Evolutionary conservation across 1,140 invertebrate species (phyloP), one percentile per base, ranked within the genome.

Genomic region (Nymphalis io): DNA sequence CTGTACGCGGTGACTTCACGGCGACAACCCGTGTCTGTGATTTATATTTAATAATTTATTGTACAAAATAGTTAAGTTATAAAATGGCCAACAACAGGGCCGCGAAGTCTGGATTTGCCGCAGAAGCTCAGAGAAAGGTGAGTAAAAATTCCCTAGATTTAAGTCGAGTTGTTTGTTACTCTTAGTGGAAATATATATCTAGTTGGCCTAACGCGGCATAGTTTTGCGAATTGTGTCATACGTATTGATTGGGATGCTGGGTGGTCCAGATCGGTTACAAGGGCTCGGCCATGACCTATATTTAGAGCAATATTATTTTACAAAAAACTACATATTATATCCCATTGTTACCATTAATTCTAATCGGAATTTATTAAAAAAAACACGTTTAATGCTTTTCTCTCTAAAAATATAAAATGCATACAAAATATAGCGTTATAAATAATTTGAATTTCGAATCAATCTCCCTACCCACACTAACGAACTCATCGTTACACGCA

Each of bases 41-140:
- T 91, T 88, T 85, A 33, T 87, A 82, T 81, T 83, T 83, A 86
- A 80, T 85, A 83, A 55, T 77, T 85, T 81, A 87, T 79, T 78
- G 75, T 81, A 86, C 61, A 79, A 83, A 81, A 82, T 83, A 85
- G 71, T 83, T 88, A 55, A 85, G 82, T 88, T 86, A 60, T 57
- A 79, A 81, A 81, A 98, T 98, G 96, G 96, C 96, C 74, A 95
- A 93, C 88, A 96, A 97, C 93, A 93, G 97, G 91, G 97, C 97
- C 83, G 93, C 97, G 44, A 98, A 98, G 92, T 97, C 96, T 88
- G 97, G 97, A 95, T 97, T 98, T 92, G 97, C 97, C 71, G 97
- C 97, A 40, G 97, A 98, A 88, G 97, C 97, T 39, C 97, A 98
- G 91, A 94, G 95, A 85, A 98, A 98, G 94, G 97, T 98, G 91